phyloP scores from a whole-genome alignment of 2,888 invertebrate species.

The Stenurella melanura region DNA sequence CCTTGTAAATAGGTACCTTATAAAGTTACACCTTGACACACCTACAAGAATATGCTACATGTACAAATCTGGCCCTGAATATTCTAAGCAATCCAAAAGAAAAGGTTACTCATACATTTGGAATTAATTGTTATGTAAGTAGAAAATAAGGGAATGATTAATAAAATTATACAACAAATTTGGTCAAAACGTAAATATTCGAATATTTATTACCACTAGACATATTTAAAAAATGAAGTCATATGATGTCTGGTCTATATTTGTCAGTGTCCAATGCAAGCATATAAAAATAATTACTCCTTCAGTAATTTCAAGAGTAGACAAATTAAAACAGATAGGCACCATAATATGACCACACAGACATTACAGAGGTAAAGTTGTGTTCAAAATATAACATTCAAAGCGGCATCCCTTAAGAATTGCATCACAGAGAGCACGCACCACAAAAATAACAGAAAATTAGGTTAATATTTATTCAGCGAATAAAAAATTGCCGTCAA shows the following conservation, averaged over 20 bases:
- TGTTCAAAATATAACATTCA: too few relatives aligned
- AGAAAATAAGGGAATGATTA: background rate
- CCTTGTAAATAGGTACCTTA: background rate
- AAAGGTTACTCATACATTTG: background rate
- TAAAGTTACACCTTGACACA: background rate
- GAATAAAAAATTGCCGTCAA: too few relatives aligned
- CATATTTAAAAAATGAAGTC: background rate
- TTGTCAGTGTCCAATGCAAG: constrained; percentile 20
- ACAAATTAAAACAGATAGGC: constrained; percentile 21
- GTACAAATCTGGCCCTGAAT: background rate
- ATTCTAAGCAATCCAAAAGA: background rate
- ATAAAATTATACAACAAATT: constrained; percentile 4
- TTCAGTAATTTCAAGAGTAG: constrained; percentile 28
- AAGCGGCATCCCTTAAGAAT: too few relatives aligned
- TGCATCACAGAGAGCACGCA: too few relatives aligned
- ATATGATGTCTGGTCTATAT: constrained; percentile 35
- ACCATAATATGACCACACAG: constrained; percentile 28
- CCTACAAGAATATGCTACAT: background rate
- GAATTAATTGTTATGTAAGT: background rate
- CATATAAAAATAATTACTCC: constrained; percentile 17
- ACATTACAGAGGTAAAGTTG: constrained; percentile 3
- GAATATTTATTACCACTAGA: background rate
- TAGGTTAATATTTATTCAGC: too few relatives aligned
- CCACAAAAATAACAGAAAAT: too few relatives aligned
- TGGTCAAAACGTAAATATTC: background rate